Evolutionary conservation across 2,888 invertebrate genomes (phyloP).

Genomic region (Yponomeuta sedellus): DNA sequence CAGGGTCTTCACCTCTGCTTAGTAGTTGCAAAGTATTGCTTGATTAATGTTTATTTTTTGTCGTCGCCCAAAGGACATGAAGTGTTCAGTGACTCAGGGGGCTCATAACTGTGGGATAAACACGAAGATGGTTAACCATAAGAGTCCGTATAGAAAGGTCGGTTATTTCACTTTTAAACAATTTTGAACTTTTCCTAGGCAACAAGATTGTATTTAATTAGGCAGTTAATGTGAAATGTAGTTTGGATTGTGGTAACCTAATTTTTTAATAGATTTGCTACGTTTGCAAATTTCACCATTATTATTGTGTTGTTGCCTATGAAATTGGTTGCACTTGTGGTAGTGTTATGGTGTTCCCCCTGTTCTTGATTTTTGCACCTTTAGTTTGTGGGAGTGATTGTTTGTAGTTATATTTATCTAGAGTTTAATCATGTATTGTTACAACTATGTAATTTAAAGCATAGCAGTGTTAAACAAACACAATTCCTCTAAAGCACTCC

Average conservation of each 20-base stretch:
- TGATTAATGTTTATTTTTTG: constrained; percentile 29
- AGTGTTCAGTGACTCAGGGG: constrained; percentile 66
- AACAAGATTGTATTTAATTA: constrained; percentile 31
- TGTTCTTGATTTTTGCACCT: constrained; percentile 8
- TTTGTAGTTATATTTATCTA: background rate
- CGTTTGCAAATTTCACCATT: background rate
- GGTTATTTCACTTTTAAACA: constrained; percentile 32
- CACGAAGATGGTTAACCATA: constrained; percentile 68
- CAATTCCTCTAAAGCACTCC: too few relatives aligned
- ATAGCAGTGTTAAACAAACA: too few relatives aligned
- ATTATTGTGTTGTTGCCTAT: constrained; percentile 9
- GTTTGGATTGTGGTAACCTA: background rate
- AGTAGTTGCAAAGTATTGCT: constrained; percentile 10
- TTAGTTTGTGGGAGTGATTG: constrained; percentile 1
- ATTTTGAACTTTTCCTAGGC: constrained; percentile 40
- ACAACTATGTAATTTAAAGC: too few relatives aligned
- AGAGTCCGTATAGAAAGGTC: constrained; percentile 69
- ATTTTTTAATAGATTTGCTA: background rate
- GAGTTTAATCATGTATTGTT: too few relatives aligned
- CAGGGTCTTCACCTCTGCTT: background rate
- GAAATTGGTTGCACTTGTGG: constrained; percentile 9
- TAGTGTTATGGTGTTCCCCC: constrained; percentile 9
- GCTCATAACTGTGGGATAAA: constrained; percentile 60
- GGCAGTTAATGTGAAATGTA: background rate
- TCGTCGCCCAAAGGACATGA: constrained; percentile 65